Percentiles rank a stretch among this genome's conserved stretches.
phyloP scores from a whole-genome alignment of 2,797 vertebrate species.

The Oophaga sylvatica region DNA sequence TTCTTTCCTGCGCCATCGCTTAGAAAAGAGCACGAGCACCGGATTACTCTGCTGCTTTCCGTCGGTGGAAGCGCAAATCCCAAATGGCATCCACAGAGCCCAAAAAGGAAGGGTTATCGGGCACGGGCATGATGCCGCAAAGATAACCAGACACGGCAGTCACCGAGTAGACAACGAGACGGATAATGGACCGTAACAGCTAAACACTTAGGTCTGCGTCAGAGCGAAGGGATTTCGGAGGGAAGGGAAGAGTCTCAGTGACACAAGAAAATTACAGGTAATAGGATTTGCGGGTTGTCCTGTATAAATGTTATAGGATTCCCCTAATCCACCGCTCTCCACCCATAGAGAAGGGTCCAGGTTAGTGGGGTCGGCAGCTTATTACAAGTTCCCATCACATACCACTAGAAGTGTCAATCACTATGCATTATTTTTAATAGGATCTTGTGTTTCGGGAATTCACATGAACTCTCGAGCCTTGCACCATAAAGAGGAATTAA shows the following conservation, averaged over 20 bases:
- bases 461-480: background rate
- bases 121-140: background rate
- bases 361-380: background rate
- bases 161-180: background rate
- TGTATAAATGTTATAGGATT: conserved; percentile 54
- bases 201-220: conserved; percentile 42
- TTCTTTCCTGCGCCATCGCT: background rate
- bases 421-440: background rate
- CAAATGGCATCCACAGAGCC: background rate
- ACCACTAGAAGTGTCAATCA: background rate
- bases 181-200: conserved; percentile 11
- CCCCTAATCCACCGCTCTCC: conserved; percentile 43
- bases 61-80: background rate
- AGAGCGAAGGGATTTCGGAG: conserved; percentile 44
- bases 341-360: background rate
- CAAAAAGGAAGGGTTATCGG: background rate
- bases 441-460: background rate
- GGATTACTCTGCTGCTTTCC: background rate
- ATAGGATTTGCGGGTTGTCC: conserved; percentile 57
- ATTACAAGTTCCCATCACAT: background rate
- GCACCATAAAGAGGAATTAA: background rate
- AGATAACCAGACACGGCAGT: background rate
- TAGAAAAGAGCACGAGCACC: background rate
- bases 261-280: conserved; percentile 52
- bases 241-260: conserved; percentile 51